A percentile compares a stretch with the other conserved stretches of the same genome.
Conservation (phyloP, 2,888 invertebrate genomes). For the Pachymerium ferrugineum region DNA sequence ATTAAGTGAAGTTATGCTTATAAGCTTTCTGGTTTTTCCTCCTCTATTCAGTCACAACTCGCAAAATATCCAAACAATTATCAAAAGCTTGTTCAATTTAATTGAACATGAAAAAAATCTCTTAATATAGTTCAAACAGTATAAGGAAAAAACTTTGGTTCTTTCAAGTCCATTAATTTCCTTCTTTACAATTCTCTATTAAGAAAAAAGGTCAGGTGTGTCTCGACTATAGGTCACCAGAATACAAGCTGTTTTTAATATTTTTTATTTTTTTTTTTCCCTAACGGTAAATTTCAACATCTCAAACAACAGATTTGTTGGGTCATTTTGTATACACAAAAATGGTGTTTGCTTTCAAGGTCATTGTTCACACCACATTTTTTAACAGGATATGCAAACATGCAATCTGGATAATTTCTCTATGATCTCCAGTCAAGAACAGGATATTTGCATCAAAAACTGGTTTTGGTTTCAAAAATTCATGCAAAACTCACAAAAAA, state of each 20-base stretch:
- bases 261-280: neutral
- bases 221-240: neutral
- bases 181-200: neutral
- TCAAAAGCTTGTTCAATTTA: too few species aligned
- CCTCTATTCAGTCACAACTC: too few species aligned
- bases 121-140: neutral
- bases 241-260: neutral
- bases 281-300: too few species aligned
- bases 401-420: neutral
- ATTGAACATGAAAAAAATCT: neutral
- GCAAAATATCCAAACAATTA: too few species aligned
- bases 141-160: neutral
- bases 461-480: slow-evolving; percentile 5
- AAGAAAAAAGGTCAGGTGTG: neutral
- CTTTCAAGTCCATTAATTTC: neutral
- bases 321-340: neutral
- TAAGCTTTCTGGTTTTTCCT: too few species aligned
- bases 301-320: too few species aligned
- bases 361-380: neutral
- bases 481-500: neutral
- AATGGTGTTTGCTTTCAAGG: slow-evolving; percentile 2
- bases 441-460: too few species aligned
- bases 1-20: too few species aligned
- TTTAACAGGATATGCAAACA: neutral
- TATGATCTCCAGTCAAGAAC: neutral